Evolutionary conservation across 2,797 vertebrate genomes (phyloP), one percentile per base, ranked within the genome.

Genomic region (Rachycentron canadum): DNA sequence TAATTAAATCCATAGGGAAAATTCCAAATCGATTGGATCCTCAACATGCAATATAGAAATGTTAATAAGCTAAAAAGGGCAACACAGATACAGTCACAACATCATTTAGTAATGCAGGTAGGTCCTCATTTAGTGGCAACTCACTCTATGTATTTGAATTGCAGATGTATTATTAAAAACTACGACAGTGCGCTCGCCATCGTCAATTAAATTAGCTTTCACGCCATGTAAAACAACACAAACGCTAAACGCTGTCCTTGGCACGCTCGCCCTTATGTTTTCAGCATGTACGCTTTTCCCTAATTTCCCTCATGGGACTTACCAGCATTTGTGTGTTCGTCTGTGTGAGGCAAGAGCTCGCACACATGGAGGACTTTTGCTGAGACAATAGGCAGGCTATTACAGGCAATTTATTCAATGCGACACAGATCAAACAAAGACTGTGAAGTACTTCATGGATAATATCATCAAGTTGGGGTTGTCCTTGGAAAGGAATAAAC

Each of bases 401-500:
- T 69, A 67, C 38, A 19, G 36, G 53, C 73, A 58, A 68, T 82
- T 71, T 73, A 76, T 69, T 76, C 70, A 66, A 45, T 50, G 56
- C 34, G 78, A 62, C 73, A 62, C 34, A 76, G 61, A 80, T 87
- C 61, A 81, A 79, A 84, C 70, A 84, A 60, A 72, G 26, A 57
- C 49, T 13, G 9, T 1, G 30, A 23, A 52, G 60, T 45, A 10
- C 64, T 81, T 83, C 34, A 67, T 67, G 36, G 76, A 77, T 75
- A 63, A 64, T 56, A 69, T 69, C 70, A 63, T 85, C 14, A 62
- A 69, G 62, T 78, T 66, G 2, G 10, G 55, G 23, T 56, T 66
- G 81, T 88, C 87, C 86, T 87, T 89, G 83, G 32, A 64, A 80
- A 8, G 26, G 58, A 60, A 76, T 73, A 81, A 68, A 86, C 66